Base-by-base conservation (phyloP, 1,140 invertebrate genomes). In the Ceratitis capitata region DNA sequence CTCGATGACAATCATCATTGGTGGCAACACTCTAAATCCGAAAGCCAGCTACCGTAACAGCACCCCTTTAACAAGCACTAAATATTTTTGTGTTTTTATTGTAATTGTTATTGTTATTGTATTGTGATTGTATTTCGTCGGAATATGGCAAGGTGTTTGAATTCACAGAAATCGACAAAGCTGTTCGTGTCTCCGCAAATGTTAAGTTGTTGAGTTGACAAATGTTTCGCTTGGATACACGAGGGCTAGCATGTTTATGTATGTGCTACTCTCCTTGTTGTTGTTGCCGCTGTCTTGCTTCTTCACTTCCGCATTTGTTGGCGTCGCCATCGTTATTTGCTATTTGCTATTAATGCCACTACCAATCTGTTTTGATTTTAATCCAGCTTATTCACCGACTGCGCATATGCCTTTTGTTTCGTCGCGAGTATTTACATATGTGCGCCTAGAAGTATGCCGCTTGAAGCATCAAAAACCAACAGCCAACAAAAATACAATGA, bases 361-460 rank as follows among this genome's bases (percentile, higher is more conserved):
- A 23, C 86, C 88, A 88, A 88, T 88, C 88, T 89, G 88, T 88
- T 89, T 88, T 89, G 88, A 89, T 89, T 88, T 88, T 89, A 89
- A 88, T 89, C 88, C 88, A 87, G 86, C 88, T 89, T 89, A 89
- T 88, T 88, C 87, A 86, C 87, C 87, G 87, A 86, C 85, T 86
- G 85, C 84, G 74, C 84, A 49, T 32, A 64, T 35, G 19, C 69
- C 69, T 45, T 78, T 78, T 10, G 42, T 83, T n/a, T n/a, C 23
- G 51, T 12, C 26, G 45, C 32, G 29, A 19, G 45, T 45, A 10
- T 49, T 1, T 53, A 16, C 47, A 9, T 51, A 26, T 78, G 69
- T 10, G 12, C 69, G 69, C 82, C 47, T 83, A 23, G 51, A 51
- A 83, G 35, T 83, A 53, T 83, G 82, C 47, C 32, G 23, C 82